Percentiles rank a stretch among this genome's conserved stretches.
phyloP scores from a whole-genome alignment of 2,888 invertebrate species.

The Meiosimyza platycephala region DNA sequence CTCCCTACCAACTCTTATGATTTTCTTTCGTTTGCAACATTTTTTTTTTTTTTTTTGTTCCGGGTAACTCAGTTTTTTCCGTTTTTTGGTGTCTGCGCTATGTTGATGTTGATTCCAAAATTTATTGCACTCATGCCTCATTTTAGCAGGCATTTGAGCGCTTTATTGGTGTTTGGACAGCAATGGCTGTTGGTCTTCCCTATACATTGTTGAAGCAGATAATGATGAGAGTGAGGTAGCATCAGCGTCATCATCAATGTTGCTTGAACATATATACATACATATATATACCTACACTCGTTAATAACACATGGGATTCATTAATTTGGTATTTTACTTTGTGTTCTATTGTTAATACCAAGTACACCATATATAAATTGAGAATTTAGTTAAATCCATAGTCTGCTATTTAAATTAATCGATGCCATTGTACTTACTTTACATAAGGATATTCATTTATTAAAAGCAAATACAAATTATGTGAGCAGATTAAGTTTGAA shows the following conservation, averaged over 20 bases:
- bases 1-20: neutral
- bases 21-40: neutral
- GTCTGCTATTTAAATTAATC: too few relatives aligned
- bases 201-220: neutral
- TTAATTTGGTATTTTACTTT: conserved; percentile 19
- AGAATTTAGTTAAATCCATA: too few relatives aligned
- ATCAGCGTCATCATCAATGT: conserved; percentile 4
- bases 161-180: conserved; percentile 31
- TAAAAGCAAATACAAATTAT: too few relatives aligned
- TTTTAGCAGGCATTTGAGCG: conserved; percentile 34
- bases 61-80: conserved; percentile 34
- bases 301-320: conserved; percentile 28
- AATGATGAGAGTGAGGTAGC: neutral
- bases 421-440: too few relatives aligned
- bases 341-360: too few relatives aligned
- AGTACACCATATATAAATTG: too few relatives aligned
- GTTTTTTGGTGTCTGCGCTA: conserved; percentile 46
- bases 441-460: too few relatives aligned
- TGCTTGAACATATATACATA: neutral
- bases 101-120: conserved; percentile 47
- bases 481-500: too few relatives aligned
- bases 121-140: conserved; percentile 43
- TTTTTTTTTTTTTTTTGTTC: conserved; percentile 29
- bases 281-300: neutral
- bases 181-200: conserved; percentile 17